Conservation (phyloP, 2,113 vertebrate genomes). For the Oxyruncus cristatus region DNA sequence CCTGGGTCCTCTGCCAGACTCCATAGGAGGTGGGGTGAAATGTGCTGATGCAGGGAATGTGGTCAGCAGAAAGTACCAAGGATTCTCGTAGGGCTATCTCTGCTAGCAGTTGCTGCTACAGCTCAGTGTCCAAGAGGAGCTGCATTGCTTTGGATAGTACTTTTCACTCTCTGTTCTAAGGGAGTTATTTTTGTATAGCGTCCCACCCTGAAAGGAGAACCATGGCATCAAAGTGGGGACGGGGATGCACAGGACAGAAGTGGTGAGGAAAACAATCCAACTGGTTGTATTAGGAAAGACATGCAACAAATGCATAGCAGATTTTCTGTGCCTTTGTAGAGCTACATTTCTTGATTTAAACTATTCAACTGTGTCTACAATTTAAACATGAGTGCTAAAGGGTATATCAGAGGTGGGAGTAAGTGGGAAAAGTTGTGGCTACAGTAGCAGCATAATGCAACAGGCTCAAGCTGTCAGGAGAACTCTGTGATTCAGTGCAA, state of each 20-base stretch:
- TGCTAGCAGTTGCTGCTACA: neutral
- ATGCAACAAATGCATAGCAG: neutral
- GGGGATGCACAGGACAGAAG: neutral
- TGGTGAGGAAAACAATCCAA: neutral
- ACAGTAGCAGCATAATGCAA: neutral
- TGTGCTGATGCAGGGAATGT: neutral
- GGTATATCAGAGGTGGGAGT: neutral
- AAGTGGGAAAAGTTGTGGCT: neutral
- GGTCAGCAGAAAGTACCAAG: rapidly evolving
- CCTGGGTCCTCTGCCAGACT: neutral
- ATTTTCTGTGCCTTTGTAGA: neutral
- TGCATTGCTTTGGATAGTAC: neutral
- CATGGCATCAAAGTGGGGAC: neutral
- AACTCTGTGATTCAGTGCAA: neutral
- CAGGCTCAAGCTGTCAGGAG: conserved; percentile 12
- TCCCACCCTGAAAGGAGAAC: neutral
- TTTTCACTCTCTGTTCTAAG: neutral
- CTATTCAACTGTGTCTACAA: neutral
- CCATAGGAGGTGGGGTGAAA: neutral
- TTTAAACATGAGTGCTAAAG: neutral
- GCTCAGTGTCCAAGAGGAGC: neutral
- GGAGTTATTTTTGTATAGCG: neutral
- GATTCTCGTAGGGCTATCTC: rapidly evolving
- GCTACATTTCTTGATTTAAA: neutral
- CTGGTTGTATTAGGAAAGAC: neutral